These are phyloP conservation scores for Entomobrya proxima DNA, from an alignment of 2,888 invertebrate genomes.

Conservation along the genomic window DNA sequence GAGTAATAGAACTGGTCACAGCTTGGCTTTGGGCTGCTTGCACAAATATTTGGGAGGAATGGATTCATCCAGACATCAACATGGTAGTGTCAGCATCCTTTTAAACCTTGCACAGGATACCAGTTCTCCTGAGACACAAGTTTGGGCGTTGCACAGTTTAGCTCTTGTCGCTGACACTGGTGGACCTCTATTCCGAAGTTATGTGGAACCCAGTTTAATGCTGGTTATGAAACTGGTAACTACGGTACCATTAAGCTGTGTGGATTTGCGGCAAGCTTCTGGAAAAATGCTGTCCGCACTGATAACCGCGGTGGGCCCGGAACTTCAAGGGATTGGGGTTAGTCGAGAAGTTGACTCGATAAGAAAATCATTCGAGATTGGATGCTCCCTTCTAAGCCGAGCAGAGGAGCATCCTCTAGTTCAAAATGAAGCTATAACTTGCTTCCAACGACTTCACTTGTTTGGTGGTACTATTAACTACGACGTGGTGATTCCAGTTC, in stretches of 20 bases:
- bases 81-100: slow-evolving; percentile 95
- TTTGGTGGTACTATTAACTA: slow-evolving; percentile 97
- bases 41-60: slow-evolving; percentile 97
- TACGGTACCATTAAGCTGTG: slow-evolving; percentile 91
- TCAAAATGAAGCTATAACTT: slow-evolving; percentile 96
- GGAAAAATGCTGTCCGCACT: slow-evolving; percentile 95
- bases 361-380: slow-evolving; percentile 73
- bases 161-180: slow-evolving; percentile 97
- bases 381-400: slow-evolving; percentile 77
- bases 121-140: slow-evolving; percentile 95
- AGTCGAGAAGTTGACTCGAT: slow-evolving; percentile 71
- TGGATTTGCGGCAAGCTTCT: slow-evolving; percentile 94
- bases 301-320: slow-evolving; percentile 98
- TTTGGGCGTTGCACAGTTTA: slow-evolving; percentile 97
- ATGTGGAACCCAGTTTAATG: slow-evolving; percentile 95
- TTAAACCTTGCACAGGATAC: slow-evolving; percentile 95
- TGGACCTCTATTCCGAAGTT: slow-evolving; percentile 98
- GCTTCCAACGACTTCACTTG: slow-evolving; percentile 97
- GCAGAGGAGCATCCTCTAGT: slow-evolving; percentile 93
- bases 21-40: slow-evolving; percentile 95
- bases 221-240: slow-evolving; percentile 92
- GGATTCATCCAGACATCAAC: slow-evolving; percentile 95
- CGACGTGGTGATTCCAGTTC: slow-evolving; percentile 91
- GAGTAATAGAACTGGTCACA: slow-evolving; percentile 90
- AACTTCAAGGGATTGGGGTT: slow-evolving; percentile 91